phyloP scores from a whole-genome alignment of 2,888 invertebrate species.

The Drosophila mettleri region DNA sequence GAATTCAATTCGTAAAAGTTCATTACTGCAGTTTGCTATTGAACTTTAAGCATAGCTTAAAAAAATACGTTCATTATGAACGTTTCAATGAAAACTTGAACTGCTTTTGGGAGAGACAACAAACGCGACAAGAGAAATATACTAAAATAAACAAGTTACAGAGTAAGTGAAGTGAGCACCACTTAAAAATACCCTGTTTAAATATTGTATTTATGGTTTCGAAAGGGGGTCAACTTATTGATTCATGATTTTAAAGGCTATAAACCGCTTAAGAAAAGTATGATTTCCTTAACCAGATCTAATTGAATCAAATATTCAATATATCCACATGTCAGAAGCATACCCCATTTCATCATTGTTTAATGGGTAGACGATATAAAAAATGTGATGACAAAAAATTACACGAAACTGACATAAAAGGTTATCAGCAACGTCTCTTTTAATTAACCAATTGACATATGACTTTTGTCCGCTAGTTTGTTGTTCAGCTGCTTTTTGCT shows the following conservation, averaged over 20 bases:
- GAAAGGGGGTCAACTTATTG: not conserved
- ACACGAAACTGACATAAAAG: slow-evolving; percentile 64
- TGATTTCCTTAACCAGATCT: too few species aligned
- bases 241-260: too few species aligned
- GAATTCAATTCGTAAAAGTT: slow-evolving; percentile 35
- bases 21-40: slow-evolving; percentile 54
- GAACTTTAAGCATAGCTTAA: slow-evolving; percentile 49
- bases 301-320: not conserved
- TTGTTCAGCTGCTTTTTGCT: slow-evolving; percentile 16
- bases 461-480: slow-evolving; percentile 59
- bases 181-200: not conserved
- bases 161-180: too few species aligned
- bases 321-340: not conserved
- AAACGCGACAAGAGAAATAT: slow-evolving; percentile 44
- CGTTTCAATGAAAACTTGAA: slow-evolving; percentile 48
- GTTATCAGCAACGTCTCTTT: slow-evolving; percentile 66
- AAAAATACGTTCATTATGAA: slow-evolving; percentile 11
- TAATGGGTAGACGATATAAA: slow-evolving; percentile 2
- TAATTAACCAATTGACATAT: slow-evolving; percentile 79
- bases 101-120: slow-evolving; percentile 27
- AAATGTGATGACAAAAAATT: slow-evolving; percentile 25
- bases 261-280: not conserved
- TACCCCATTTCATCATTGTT: not conserved
- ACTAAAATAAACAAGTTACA: slow-evolving; percentile 26
- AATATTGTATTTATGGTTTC: too few species aligned